Base-by-base conservation (phyloP, 2,113 vertebrate species). In the Calidris pugnax region DNA sequence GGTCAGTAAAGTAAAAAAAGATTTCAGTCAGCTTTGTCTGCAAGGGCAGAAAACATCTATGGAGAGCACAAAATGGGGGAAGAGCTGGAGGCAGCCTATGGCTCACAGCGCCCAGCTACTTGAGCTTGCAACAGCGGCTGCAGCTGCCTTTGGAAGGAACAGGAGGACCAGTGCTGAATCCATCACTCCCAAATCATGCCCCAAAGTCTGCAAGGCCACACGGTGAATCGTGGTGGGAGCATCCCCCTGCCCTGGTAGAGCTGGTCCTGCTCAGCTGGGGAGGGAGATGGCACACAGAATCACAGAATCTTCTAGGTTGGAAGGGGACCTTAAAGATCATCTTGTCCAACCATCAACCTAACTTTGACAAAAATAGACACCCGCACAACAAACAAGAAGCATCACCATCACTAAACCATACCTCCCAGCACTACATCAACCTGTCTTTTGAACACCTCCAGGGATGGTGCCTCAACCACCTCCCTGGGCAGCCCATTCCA, bases 171-270 rank as follows among this genome's bases (percentile, higher is more conserved):
- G 4, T 60, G 24, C 47, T 33, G 50, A 50, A n/a, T 16, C 41
- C 37, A 35, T 35, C 43, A 15, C 57, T 89, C 56, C 39, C 45
- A 77, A 53, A 48, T 41, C 14, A 17, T 4, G 15, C 47, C 66
- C 37, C 62, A 24, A 53, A 57, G 21, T 74, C 66, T 43, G 59
- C 4, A 7, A 74, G 35, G 53, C 45, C 39, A 20, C 35, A 12
- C 0, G 0, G 26, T 56, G 43, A 64, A 33, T 48, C 6, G 2
- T 18, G 30, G n/a, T 16, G 75, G 51, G 23, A 62, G 30, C 15
- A 57, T 37, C 14, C 14, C 27, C 26, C 27, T 23, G 53, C 50
- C 41, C 39, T 62, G 39, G 51, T 62, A 41, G 59, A 21, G 56
- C 28, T 8, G 28, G 57, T 43, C 21, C 51, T 66, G 56, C 80